A percentile compares a stretch with the other conserved stretches of the same genome.
These are phyloP conservation scores for Solenopsis fugax DNA, from an alignment of 1,140 invertebrate species.

Conservation along the genomic window DNA sequence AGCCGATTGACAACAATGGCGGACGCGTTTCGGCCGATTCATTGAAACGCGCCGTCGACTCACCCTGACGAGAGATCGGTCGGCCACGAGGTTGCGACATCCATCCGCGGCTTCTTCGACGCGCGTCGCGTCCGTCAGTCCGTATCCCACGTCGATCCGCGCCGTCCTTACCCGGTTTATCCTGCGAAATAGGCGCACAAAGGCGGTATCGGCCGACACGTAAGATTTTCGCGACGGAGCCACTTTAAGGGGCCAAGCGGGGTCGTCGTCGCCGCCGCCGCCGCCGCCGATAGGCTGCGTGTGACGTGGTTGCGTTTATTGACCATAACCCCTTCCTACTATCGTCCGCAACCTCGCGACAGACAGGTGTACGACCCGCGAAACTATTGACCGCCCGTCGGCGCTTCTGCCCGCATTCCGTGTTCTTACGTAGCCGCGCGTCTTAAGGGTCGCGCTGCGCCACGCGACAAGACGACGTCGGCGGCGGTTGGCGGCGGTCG, in stretches of 20 bases:
- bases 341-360: slow-evolving; percentile 81
- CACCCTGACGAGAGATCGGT: slow-evolving; percentile 38
- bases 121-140: not conserved
- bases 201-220: slow-evolving; percentile 81
- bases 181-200: slow-evolving; percentile 76
- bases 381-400: slow-evolving; percentile 74
- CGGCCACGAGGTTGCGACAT: slow-evolving; percentile 29
- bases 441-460: slow-evolving; percentile 65
- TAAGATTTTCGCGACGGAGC: slow-evolving; percentile 82
- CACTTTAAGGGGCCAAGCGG: slow-evolving; percentile 84
- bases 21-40: slow-evolving; percentile 80
- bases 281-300: slow-evolving; percentile 83
- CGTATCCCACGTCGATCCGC: slow-evolving; percentile 8
- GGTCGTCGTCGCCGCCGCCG: slow-evolving; percentile 77
- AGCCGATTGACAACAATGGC: slow-evolving; percentile 84
- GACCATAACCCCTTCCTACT: slow-evolving; percentile 86
- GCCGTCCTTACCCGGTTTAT: slow-evolving; percentile 69
- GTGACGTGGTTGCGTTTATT: slow-evolving; percentile 86
- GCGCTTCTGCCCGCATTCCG: slow-evolving; percentile 4
- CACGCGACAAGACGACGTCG: slow-evolving; percentile 19
- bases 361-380: slow-evolving; percentile 80
- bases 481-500: not conserved
- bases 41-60: slow-evolving; percentile 74
- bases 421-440: slow-evolving; percentile 20
- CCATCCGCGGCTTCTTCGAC: slow-evolving; percentile 48